Percentiles rank a stretch among this genome's conserved stretches.
Evolutionary conservation across 2,113 vertebrate genomes (phyloP).

Genomic region (Gorilla gorilla): DNA sequence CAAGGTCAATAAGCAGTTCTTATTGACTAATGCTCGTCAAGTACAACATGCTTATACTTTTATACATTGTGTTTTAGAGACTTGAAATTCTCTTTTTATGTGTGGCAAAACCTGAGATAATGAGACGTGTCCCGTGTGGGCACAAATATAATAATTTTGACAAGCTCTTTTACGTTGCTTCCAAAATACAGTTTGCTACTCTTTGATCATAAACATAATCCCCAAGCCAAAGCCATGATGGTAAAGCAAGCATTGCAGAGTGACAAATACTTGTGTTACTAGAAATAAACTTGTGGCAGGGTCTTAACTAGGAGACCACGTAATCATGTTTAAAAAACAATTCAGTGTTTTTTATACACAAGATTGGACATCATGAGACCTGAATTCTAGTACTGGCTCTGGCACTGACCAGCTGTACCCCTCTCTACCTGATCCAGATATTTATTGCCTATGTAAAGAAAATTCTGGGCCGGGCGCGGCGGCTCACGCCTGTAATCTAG

Average conservation of each 20-base stretch:
- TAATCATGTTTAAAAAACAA: background rate
- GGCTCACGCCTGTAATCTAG: too few relatives aligned
- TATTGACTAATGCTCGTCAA: background rate
- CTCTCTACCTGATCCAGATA: background rate
- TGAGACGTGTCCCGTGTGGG: background rate
- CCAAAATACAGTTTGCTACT: background rate
- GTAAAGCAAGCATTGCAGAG: background rate
- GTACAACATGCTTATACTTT: background rate
- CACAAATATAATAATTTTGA: background rate
- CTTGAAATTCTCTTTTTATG: background rate
- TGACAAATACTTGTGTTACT: background rate
- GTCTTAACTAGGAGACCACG: background rate
- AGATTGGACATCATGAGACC: background rate
- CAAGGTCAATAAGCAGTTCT: background rate
- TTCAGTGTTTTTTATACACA: background rate
- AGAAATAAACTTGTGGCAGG: background rate
- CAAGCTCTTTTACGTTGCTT: background rate
- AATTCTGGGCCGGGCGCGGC: background rate
- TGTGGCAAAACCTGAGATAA: background rate
- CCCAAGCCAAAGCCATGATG: background rate
- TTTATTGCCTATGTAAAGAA: background rate
- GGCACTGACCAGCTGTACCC: background rate
- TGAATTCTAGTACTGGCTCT: background rate
- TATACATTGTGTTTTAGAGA: background rate
- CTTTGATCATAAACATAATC: background rate